A percentile compares a stretch with the other conserved stretches of the same genome.
These are phyloP conservation scores for Brienomyrus longianalis DNA, from an alignment of 2,113 vertebrate genomes.

Conservation along the genomic window DNA sequence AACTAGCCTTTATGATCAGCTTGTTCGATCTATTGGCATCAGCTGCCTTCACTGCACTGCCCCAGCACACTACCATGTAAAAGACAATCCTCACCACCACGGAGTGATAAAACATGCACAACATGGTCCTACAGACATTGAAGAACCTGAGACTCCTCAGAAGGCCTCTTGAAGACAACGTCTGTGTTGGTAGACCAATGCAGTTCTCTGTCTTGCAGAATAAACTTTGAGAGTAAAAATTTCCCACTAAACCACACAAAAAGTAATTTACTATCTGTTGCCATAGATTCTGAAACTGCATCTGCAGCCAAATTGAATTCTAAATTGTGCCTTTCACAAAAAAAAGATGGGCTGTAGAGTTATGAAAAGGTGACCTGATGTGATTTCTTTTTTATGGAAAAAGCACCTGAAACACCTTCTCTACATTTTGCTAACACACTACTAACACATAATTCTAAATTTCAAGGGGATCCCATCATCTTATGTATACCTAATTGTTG, in stretches of 20 bases:
- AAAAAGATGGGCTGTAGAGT: background rate
- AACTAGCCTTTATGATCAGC: too few species aligned
- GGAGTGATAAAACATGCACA: too few species aligned
- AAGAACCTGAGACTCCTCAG: background rate
- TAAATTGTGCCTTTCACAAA: slow-evolving; percentile 5
- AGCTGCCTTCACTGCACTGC: background rate
- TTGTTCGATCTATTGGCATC: too few species aligned
- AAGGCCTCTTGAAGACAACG: background rate
- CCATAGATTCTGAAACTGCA: background rate
- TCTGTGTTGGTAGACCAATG: slow-evolving; percentile 7
- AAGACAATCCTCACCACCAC: too few species aligned
- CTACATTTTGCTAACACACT: background rate
- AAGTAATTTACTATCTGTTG: slow-evolving; percentile 45
- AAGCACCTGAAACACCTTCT: background rate
- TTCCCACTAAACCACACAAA: background rate
- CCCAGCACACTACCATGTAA: too few species aligned
- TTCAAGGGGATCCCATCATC: too few species aligned
- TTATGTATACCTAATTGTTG: too few species aligned
- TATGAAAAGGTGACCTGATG: background rate
- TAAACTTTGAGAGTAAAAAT: slow-evolving; percentile 38
- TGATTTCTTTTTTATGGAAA: background rate
- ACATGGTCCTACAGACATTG: too few species aligned
- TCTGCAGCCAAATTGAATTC: background rate
- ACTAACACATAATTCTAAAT: background rate
- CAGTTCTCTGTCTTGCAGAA: slow-evolving; percentile 26